Conservation (phyloP, 2,888 invertebrate species). For the Lomographa bimaculata region DNA sequence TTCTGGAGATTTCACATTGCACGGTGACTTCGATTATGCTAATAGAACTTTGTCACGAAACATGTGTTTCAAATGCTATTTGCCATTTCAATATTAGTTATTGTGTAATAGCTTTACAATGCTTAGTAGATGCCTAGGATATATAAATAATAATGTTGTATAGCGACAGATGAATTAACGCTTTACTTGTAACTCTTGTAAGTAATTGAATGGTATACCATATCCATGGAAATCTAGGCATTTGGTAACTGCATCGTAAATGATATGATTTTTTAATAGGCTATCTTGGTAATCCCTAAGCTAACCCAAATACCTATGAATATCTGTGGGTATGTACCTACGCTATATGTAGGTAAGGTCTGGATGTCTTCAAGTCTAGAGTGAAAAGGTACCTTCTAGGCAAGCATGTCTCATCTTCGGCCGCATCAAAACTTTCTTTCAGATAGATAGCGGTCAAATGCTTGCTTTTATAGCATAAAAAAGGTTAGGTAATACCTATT, state of each 20-base stretch:
- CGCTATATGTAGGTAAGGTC: not conserved
- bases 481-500: too few relatives aligned
- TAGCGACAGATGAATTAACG: constrained; percentile 5
- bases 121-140: too few relatives aligned
- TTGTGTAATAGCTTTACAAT: constrained; percentile 5
- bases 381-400: too few relatives aligned
- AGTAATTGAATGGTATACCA: too few relatives aligned
- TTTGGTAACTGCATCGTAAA: constrained; percentile 4
- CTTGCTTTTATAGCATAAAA: too few relatives aligned
- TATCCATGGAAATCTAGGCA: constrained; percentile 11
- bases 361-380: too few relatives aligned
- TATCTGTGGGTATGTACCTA: too few relatives aligned
- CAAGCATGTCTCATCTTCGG: too few relatives aligned
- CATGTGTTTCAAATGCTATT: constrained; percentile 31
- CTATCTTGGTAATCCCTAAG: too few relatives aligned
- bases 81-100: constrained; percentile 12
- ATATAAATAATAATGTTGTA: constrained; percentile 1
- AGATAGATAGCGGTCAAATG: too few relatives aligned
- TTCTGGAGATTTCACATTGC: constrained; percentile 35
- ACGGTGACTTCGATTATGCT: constrained; percentile 38
- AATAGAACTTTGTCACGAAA: constrained; percentile 57
- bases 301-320: too few relatives aligned
- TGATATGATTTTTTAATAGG: not conserved
- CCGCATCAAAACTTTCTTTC: too few relatives aligned
- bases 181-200: not conserved